These are phyloP conservation scores for Phthorimaea operculella DNA, from an alignment of 1,140 invertebrate species.

Conservation along the genomic window DNA sequence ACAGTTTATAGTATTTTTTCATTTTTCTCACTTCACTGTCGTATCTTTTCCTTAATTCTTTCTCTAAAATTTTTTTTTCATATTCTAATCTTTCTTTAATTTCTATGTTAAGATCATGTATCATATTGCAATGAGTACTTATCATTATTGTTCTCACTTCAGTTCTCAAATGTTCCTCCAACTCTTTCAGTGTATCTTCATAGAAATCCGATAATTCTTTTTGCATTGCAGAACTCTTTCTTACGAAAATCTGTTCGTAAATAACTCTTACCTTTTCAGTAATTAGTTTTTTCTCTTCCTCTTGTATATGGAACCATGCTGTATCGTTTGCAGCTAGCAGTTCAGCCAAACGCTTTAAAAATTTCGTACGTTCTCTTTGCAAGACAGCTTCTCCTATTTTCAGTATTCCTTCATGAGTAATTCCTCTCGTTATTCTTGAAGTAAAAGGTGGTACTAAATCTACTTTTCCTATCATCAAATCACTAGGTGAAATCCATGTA, in stretches of 20 bases:
- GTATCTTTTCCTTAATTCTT: slow-evolving; percentile 34
- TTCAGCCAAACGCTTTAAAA: slow-evolving; percentile 27
- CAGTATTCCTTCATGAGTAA: slow-evolving; percentile 51
- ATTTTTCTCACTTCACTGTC: slow-evolving; percentile 40
- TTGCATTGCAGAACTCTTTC: slow-evolving; percentile 44
- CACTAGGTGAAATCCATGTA: slow-evolving; percentile 55
- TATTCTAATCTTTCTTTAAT: slow-evolving; percentile 37
- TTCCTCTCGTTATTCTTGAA: slow-evolving; percentile 55
- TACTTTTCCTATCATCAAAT: slow-evolving; percentile 44
- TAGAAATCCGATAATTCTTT: slow-evolving; percentile 44
- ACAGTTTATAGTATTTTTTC: slow-evolving; percentile 43
- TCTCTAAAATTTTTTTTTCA: slow-evolving; percentile 37
- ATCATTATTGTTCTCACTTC: slow-evolving; percentile 34
- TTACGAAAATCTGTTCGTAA: slow-evolving; percentile 37
- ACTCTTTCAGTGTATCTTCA: slow-evolving; percentile 39
- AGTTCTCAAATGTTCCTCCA: slow-evolving; percentile 41
- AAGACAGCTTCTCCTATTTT: slow-evolving; percentile 43
- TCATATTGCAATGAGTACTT: slow-evolving; percentile 34
- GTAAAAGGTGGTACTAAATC: slow-evolving; percentile 52
- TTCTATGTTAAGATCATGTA: slow-evolving; percentile 39
- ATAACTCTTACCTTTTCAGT: slow-evolving; percentile 30
- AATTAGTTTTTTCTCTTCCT: slow-evolving; percentile 35
- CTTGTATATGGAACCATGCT: slow-evolving; percentile 44
- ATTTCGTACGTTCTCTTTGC: slow-evolving; percentile 28
- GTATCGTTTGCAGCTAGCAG: slow-evolving; percentile 42